These are phyloP conservation scores for Schizopygopsis pylzovi DNA, from an alignment of 2,797 vertebrate species.

Conservation along the genomic window DNA sequence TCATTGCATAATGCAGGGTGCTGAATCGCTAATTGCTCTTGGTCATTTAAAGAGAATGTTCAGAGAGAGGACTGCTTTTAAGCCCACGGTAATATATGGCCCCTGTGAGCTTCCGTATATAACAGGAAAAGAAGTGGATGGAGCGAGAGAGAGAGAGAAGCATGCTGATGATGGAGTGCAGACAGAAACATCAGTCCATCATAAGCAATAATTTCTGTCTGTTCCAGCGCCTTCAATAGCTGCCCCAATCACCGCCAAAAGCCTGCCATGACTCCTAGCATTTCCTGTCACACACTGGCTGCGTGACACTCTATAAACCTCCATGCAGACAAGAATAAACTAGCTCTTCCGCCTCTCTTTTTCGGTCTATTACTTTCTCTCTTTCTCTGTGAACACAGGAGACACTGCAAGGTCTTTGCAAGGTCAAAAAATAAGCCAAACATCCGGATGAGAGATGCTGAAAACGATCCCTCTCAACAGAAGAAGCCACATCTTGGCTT, in stretches of 20 bases:
- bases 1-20: conserved; percentile 29
- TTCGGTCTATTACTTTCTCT: conserved; percentile 20
- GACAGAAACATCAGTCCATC: conserved; percentile 27
- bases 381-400: not conserved
- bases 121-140: conserved; percentile 2
- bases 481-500: conserved; percentile 31
- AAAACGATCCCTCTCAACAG: conserved; percentile 38
- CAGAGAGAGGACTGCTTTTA: conserved; percentile 30
- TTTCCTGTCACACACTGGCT: conserved; percentile 34
- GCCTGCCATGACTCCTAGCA: conserved; percentile 20
- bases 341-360: not conserved
- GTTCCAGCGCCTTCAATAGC: conserved; percentile 10
- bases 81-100: conserved; percentile 4
- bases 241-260: conserved; percentile 24
- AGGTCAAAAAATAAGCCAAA: conserved; percentile 56
- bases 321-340: conserved; percentile 29
- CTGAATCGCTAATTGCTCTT: conserved; percentile 23
- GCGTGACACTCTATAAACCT: conserved; percentile 36
- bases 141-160: not conserved
- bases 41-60: conserved; percentile 6
- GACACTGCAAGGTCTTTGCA: conserved; percentile 33
- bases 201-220: conserved; percentile 43
- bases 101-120: conserved; percentile 12
- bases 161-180: conserved; percentile 19
- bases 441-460: conserved; percentile 32